Evolutionary conservation across 2,888 invertebrate species (phyloP), one percentile per base, ranked within the genome.

Genomic region (Nemoura dubitans): DNA sequence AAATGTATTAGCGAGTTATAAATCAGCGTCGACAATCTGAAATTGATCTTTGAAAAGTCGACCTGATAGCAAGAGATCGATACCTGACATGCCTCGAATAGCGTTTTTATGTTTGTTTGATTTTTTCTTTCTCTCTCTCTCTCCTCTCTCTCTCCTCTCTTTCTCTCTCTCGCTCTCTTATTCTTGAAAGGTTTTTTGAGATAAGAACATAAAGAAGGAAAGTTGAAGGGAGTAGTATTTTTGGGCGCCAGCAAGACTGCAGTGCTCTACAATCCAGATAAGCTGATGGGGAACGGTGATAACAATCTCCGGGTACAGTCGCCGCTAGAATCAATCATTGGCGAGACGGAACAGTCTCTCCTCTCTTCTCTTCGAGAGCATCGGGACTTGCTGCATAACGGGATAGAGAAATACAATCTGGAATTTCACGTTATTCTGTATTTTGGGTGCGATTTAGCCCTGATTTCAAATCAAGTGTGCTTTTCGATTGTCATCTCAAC

Each of bases 1-100:
- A 85, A 87, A 87, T 85, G 86, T 86, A 87, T 87, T 87, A 87
- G 87, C 83, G 29, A 87, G 87, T 77, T 86, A 86, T 87, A 87
- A 87, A 87, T 87, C 87, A 85, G 76, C 43, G 85, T 59, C 10
- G 85, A 84, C 84, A 86, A 87, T 87, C 87, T 87, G 82, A 87
- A 87, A 85, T 87, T 87, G 87, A 87, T 87, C 87, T 85, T 81
- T 25, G 21, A 84, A 76, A 84, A 84, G 84, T 84, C 84, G 84
- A 84, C 84, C 59, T 84, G 84, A 84, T 84, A 84, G 21, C 84
- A 29, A 26, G n/a, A 59, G 84, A 84, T 84, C 84, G 76, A 84
- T 84, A 84, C 76, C 84, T 84, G 84, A 43, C 84, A 59, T 76
- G 84, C 43, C 76, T 84, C 76, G 84, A 84, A 84, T 59, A 28